phyloP scores from a whole-genome alignment of 1,140 invertebrate species.

The Ostrea edulis region DNA sequence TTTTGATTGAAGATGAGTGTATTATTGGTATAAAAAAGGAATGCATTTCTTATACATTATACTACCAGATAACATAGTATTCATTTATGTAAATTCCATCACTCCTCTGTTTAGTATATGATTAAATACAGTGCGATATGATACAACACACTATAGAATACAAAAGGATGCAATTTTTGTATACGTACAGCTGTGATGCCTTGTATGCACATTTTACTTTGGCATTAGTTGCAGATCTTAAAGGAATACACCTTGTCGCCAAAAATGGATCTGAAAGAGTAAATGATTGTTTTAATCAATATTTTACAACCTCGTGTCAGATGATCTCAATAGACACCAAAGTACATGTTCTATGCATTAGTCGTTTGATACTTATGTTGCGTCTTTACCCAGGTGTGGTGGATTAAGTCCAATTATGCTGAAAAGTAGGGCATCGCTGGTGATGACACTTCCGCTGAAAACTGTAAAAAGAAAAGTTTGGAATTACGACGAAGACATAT shows the following conservation, averaged over 20 bases:
- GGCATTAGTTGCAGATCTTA: background rate
- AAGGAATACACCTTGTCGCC: background rate
- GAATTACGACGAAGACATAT: background rate
- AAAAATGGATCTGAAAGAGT: slow-evolving; percentile 7
- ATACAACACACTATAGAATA: too few relatives aligned
- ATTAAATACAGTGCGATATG: too few relatives aligned
- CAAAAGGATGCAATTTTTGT: background rate
- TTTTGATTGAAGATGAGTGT: too few relatives aligned
- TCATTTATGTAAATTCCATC: too few relatives aligned
- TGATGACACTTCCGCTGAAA: background rate
- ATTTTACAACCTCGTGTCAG: background rate
- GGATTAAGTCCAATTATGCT: background rate
- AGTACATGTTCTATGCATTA: background rate
- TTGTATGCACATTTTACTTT: slow-evolving; percentile 14
- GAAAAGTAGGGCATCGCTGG: background rate
- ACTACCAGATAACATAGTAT: too few relatives aligned
- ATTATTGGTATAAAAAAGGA: too few relatives aligned
- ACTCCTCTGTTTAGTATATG: too few relatives aligned
- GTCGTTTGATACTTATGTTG: too few relatives aligned
- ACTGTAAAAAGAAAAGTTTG: background rate
- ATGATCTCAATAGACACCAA: background rate
- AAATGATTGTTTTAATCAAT: background rate
- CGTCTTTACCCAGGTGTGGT: background rate
- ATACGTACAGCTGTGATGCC: background rate
- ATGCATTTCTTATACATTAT: too few relatives aligned